A percentile compares a stretch with the other conserved stretches of the same genome.
These are phyloP conservation scores for Lasioglossum baleicum DNA, from an alignment of 1,140 invertebrate genomes.

Conservation along the genomic window DNA sequence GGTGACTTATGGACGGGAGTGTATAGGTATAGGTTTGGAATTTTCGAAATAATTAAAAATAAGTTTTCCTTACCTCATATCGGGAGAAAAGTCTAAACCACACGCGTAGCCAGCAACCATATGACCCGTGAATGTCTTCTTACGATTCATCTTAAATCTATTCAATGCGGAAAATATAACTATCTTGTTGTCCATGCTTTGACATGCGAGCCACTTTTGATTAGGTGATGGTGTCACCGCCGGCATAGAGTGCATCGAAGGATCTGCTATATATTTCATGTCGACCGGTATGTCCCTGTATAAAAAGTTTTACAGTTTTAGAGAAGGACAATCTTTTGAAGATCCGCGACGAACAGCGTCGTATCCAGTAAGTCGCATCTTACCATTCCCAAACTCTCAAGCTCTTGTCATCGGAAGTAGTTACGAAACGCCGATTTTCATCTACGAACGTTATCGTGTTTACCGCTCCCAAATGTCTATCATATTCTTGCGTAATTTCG, in stretches of 20 bases:
- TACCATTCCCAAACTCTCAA: slow-evolving; percentile 99
- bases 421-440: slow-evolving; percentile 98
- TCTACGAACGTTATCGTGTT: slow-evolving; percentile 99
- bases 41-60: not conserved
- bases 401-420: slow-evolving; percentile 99
- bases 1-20: too few relatives aligned
- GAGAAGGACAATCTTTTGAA: not conserved
- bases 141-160: slow-evolving; percentile 97
- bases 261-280: slow-evolving; percentile 99
- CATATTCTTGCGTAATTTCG: slow-evolving; percentile 99
- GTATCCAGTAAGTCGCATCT: slow-evolving; percentile 37
- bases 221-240: slow-evolving; percentile 96
- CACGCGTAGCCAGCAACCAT: slow-evolving; percentile 99
- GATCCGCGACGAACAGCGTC: not conserved
- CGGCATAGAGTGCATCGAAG: slow-evolving; percentile 99
- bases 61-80: slow-evolving; percentile 90
- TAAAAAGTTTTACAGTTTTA: slow-evolving; percentile 49
- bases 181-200: slow-evolving; percentile 99
- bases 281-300: slow-evolving; percentile 98
- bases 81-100: slow-evolving; percentile 97
- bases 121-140: slow-evolving; percentile 98
- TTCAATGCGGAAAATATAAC: slow-evolving; percentile 98
- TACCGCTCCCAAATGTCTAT: slow-evolving; percentile 98
- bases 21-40: too few relatives aligned
- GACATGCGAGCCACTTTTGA: slow-evolving; percentile 99